Evolutionary conservation across 2,888 invertebrate genomes (phyloP), one percentile per base, ranked within the genome.

Genomic region (Apotomis betuletana): DNA sequence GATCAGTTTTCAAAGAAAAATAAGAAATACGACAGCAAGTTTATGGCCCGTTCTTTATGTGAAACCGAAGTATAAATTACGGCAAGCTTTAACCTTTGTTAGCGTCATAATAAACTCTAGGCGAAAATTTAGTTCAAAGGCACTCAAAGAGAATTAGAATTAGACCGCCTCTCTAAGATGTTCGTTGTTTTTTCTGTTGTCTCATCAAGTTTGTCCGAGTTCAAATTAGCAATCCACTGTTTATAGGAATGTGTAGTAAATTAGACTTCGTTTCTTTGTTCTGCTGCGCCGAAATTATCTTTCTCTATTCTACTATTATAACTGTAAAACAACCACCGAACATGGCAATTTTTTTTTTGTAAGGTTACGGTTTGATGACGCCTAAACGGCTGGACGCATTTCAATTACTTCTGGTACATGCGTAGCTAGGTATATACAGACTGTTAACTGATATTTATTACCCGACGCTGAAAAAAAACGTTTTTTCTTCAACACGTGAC

Each of bases 1-100:
- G 78, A 79, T 79, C 77, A 79, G 74, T 81, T 87, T 90, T 89
- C 87, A 86, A 87, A 89, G 88, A 87, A 90, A 90, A 88, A 88
- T 83, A 87, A 88, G 82, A 87, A 87, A 84, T 82, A 84, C 85
- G 88, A 85, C 88, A 84, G 83, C 80, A 75, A 83, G 83, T 89
- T 90, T 89, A 90, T 85, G 84, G 83, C 67, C 81, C 80, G 86
- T 87, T 89, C 86, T 87, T 87, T 87, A 87, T 87, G 79, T 77
- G 78, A 78, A 80, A 79, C 80, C 83, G 79, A 81, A 83, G 77
- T 76, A 75, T 82, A 82, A 81, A 79, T 79, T 77, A 83, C 81
- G 81, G 77, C 83, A 81, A 88, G 85, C 81, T 79, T 44, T 57
- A 80, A 84, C 85, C 87, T 89, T 89, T 89, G 88, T 90, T 89